Conservation (phyloP, 2,888 invertebrate genomes). For the Ypsolopha scabrella region DNA sequence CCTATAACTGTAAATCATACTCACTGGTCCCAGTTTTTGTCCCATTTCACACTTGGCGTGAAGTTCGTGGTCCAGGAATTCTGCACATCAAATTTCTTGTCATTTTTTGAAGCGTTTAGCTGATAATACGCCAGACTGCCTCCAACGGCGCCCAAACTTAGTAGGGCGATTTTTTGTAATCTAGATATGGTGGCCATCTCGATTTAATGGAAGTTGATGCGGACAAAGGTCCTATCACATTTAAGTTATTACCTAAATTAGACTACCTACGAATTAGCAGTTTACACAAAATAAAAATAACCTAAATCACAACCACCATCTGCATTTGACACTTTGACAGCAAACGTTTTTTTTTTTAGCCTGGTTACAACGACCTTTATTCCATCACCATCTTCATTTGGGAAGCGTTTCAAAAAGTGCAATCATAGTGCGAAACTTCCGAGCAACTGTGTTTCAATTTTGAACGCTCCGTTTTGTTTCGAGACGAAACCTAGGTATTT, state of each 20-base stretch:
- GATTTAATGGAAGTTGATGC: constrained; percentile 4
- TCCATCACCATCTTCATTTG: too few relatives aligned
- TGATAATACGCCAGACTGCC: constrained; percentile 75
- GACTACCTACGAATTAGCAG: neutral
- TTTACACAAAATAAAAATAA: neutral
- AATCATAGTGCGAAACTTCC: too few relatives aligned
- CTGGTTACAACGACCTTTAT: too few relatives aligned
- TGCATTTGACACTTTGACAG: too few relatives aligned
- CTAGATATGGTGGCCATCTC: constrained; percentile 69
- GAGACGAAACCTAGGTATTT: too few relatives aligned
- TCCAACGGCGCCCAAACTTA: constrained; percentile 75
- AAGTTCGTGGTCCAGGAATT: constrained; percentile 80
- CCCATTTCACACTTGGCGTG: constrained; percentile 80
- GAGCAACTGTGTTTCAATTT: too few relatives aligned
- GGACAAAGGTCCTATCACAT: neutral
- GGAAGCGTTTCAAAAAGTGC: too few relatives aligned
- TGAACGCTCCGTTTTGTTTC: too few relatives aligned
- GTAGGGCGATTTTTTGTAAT: constrained; percentile 65
- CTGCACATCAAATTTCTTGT: constrained; percentile 57
- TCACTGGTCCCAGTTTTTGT: constrained; percentile 91
- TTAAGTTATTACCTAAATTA: neutral
- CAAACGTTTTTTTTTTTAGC: too few relatives aligned
- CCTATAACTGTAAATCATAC: constrained; percentile 22
- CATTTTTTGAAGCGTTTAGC: constrained; percentile 42
- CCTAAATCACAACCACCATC: neutral